phyloP scores from a whole-genome alignment of 1,140 invertebrate species.

The Drosophila ficusphila region DNA sequence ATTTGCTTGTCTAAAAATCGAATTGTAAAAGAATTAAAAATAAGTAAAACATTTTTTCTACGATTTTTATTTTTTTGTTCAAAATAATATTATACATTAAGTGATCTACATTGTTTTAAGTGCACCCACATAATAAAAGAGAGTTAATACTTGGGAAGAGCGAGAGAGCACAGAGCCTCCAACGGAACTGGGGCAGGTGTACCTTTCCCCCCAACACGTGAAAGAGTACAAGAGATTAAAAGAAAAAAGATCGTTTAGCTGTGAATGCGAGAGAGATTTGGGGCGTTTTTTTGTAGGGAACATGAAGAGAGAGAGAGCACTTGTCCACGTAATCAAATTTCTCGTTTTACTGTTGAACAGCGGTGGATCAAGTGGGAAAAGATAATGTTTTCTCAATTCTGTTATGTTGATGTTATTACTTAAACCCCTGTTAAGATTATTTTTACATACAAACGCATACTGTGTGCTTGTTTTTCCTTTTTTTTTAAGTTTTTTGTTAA shows the following conservation, averaged over 20 bases:
- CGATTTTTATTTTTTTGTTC: not conserved
- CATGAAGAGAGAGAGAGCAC: conserved; percentile 24
- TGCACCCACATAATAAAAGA: not conserved
- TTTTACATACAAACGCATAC: too few relatives aligned
- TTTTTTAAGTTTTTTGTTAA: too few relatives aligned
- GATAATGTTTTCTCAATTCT: too few relatives aligned
- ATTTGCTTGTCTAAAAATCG: too few relatives aligned
- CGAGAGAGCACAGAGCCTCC: too few relatives aligned
- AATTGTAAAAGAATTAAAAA: too few relatives aligned
- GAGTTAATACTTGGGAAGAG: not conserved
- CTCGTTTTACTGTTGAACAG: conserved; percentile 27
- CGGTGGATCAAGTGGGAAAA: conserved; percentile 27
- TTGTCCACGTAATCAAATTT: conserved; percentile 73
- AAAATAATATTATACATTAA: too few relatives aligned
- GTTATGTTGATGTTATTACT: too few relatives aligned
- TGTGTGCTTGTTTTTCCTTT: too few relatives aligned
- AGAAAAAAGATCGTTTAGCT: not conserved
- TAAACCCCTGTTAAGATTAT: too few relatives aligned
- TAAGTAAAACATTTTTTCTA: not conserved
- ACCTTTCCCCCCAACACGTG: not conserved
- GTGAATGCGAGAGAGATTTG: not conserved
- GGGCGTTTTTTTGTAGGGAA: not conserved
- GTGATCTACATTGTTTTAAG: not conserved
- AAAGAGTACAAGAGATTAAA: not conserved
- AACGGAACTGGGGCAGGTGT: too few relatives aligned